Base-by-base conservation (phyloP, 1,140 invertebrate species). In the Paramacrobiotus metropolitanus region DNA sequence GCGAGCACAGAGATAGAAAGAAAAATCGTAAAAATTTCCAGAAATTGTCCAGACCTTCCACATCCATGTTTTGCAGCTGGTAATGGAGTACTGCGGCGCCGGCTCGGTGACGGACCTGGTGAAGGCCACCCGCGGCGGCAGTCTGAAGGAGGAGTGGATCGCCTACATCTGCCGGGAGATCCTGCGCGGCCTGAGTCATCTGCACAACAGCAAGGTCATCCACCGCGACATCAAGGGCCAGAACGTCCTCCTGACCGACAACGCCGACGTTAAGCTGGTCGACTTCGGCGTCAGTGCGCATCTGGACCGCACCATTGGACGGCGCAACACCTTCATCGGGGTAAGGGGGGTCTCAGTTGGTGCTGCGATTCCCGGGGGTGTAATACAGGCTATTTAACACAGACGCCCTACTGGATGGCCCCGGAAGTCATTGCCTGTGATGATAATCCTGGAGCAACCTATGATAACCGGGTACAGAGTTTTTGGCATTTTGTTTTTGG, bases 21-120 rank as follows among this genome's bases (percentile, higher is more conserved):
- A n/a, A n/a, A n/a, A 48, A n/a, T 61, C 45, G 45, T 29, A 30
- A 30, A 2, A 30, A 62, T 21, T 60, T 31, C 2, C 24, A 34
- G 59, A 9, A 2, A 9, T 60, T 60, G 21, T 60, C 48, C 60
- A 21, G 2, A 31, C 24, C 48, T 9, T 31, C 21, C 60, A 21
- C 30, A 59, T 18, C 40, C 29, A 29, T 21, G 60, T 29, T 24
- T 18, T n/a, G 30, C 59, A 81, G 79, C 78, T 98, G 69, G 95
- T 99, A 30, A 99, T 99, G 95, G 95, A 99, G 75, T 99, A 97
- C 73, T 99, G 95, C 79, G 94, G 94, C 68, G 93, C 92, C 71
- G 95, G 90, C 61, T 96, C 91, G 61, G 89, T 99, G 20, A 98
- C 95, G 62, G 95, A 99, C 78, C 79, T 99, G 69, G 93, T 99